phyloP scores from a whole-genome alignment of 2,113 vertebrate species.

The Crotalus viridis region DNA sequence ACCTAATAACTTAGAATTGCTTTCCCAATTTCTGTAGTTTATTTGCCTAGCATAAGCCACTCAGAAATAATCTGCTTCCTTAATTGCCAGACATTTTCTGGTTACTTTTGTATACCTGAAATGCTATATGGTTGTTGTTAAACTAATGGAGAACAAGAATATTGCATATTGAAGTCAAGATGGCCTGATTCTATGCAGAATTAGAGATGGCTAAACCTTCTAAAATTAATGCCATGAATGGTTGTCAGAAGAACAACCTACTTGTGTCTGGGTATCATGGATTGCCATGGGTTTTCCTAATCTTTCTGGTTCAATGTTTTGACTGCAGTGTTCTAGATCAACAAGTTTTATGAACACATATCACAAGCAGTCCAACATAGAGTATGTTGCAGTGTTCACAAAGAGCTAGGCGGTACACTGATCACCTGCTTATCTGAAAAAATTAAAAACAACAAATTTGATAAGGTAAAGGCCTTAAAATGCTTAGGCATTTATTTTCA shows the following conservation, averaged over 20 bases:
- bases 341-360: background rate
- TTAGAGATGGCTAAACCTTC: background rate
- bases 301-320: background rate
- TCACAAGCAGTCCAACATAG: background rate
- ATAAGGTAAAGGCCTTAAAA: background rate
- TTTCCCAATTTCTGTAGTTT: background rate
- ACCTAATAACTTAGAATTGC: background rate
- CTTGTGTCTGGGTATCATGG: too few species aligned
- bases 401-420: background rate
- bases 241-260: background rate
- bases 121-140: background rate
- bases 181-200: background rate
- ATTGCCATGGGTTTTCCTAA: background rate
- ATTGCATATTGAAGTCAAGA: background rate
- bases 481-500: background rate
- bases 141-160: background rate
- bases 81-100: background rate
- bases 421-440: background rate
- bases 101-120: background rate
- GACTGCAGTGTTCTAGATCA: background rate
- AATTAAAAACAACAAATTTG: background rate
- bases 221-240: background rate
- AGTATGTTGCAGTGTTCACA: background rate
- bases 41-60: background rate
- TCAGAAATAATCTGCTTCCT: background rate